Conservation (phyloP, 2,888 invertebrate genomes). For the Heteromyza rotundicornis region DNA sequence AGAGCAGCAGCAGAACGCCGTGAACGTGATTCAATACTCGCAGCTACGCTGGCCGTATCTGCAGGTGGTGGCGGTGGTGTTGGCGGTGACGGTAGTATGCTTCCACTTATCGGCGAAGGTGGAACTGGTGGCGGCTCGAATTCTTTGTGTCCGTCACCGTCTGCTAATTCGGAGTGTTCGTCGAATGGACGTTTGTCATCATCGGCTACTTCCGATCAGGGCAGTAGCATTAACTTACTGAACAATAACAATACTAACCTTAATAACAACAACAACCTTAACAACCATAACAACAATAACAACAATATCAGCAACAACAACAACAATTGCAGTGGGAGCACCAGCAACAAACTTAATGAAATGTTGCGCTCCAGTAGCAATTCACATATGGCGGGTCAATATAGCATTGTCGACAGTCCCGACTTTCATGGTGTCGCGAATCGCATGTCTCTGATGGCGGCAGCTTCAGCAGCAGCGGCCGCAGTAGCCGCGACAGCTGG, state of each 20-base stretch:
- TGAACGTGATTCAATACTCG: conserved; percentile 78
- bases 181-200: conserved; percentile 83
- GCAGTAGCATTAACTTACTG: conserved; percentile 63
- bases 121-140: conserved; percentile 63
- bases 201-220: conserved; percentile 79
- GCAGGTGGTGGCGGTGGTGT: conserved; percentile 61
- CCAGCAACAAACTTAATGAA: conserved; percentile 64
- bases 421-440: conserved; percentile 65
- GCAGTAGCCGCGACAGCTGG: conserved; percentile 48
- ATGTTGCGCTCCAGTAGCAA: conserved; percentile 39
- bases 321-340: conserved; percentile 67
- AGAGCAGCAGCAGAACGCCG: conserved; percentile 89
- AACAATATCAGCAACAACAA: conserved; percentile 65
- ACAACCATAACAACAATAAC: conserved; percentile 62
- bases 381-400: conserved; percentile 65
- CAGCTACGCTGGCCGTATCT: conserved; percentile 71
- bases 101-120: conserved; percentile 34
- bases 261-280: conserved; percentile 59
- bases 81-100: conserved; percentile 36
- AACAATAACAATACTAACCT: conserved; percentile 71
- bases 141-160: conserved; percentile 81
- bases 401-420: conserved; percentile 59
- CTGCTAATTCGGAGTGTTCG: conserved; percentile 85
- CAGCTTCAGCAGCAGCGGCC: conserved; percentile 57
- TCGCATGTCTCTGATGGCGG: conserved; percentile 75